Conservation (phyloP, 2,888 invertebrate species). For the Acronicta leporina region DNA sequence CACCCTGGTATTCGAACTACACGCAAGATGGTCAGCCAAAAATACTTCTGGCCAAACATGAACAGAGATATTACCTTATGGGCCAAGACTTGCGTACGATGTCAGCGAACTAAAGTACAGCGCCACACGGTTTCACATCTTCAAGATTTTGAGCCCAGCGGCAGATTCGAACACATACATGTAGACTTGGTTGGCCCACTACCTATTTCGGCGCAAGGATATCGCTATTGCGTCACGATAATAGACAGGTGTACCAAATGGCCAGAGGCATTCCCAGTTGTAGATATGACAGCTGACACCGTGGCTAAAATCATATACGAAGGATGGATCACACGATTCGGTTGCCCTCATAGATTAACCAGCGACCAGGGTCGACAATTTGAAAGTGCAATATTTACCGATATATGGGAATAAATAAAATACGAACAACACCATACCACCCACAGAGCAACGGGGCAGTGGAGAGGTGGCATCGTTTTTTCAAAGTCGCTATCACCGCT, state of each 20-base stretch:
- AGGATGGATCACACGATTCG: too few species aligned
- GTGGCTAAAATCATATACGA: background rate
- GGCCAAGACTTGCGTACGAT: slow-evolving; percentile 2
- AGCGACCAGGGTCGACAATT: too few species aligned
- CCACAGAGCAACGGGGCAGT: too few species aligned
- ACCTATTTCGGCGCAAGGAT: background rate
- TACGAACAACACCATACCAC: too few species aligned
- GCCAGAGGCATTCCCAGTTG: background rate
- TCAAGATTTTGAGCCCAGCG: background rate
- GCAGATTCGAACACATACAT: slow-evolving; percentile 7
- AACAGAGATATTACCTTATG: background rate
- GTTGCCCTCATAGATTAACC: too few species aligned
- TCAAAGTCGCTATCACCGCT: too few species aligned
- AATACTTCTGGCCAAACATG: background rate
- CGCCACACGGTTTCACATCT: background rate
- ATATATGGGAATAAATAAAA: too few species aligned
- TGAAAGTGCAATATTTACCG: too few species aligned
- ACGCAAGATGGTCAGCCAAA: background rate
- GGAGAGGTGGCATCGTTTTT: too few species aligned
- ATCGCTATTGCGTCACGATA: background rate
- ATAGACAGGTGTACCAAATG: background rate
- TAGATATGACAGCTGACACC: background rate
- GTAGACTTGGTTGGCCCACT: slow-evolving; percentile 8
- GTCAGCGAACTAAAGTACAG: slow-evolving; percentile 1
- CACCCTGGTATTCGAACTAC: background rate